phyloP scores from a whole-genome alignment of 2,797 vertebrate genomes.

The Neopelma chrysocephalum region DNA sequence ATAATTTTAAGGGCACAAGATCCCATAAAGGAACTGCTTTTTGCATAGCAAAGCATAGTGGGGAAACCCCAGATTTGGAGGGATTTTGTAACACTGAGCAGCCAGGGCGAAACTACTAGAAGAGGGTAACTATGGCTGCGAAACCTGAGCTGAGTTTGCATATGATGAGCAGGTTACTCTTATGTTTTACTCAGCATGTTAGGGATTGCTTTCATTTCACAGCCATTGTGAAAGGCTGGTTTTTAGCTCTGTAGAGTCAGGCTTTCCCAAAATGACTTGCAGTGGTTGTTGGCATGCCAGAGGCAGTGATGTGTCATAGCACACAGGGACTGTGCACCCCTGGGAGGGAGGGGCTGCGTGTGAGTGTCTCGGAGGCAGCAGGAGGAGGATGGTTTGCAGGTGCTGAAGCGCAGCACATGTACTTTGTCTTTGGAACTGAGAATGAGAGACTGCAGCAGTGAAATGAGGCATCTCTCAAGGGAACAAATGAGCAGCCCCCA shows the following conservation, averaged over 20 bases:
- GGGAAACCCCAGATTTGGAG: not conserved
- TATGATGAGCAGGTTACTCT: not conserved
- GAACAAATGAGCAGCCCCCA: not conserved
- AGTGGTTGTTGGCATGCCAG: not conserved
- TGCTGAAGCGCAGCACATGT: accelerated
- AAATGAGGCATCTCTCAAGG: not conserved
- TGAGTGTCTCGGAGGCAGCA: accelerated
- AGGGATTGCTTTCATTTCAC: slow-evolving; percentile 8
- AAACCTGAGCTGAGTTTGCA: slow-evolving; percentile 43
- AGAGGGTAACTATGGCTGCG: not conserved
- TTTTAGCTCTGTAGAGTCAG: slow-evolving; percentile 14
- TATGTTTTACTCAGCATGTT: slow-evolving; percentile 24
- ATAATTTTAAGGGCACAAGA: not conserved
- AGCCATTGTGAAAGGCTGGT: not conserved
- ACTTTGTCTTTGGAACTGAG: not conserved
- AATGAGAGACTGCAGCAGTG: not conserved
- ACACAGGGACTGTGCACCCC: not conserved
- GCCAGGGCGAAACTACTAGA: not conserved
- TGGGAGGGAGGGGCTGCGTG: not conserved
- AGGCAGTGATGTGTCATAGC: not conserved
- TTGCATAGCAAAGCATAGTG: not conserved
- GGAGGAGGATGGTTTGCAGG: not conserved
- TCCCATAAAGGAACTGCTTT: not conserved
- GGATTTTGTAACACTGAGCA: not conserved
- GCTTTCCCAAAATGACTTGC: slow-evolving; percentile 8